These are phyloP conservation scores for Phortica okadai DNA, from an alignment of 2,888 invertebrate genomes.

Conservation along the genomic window DNA sequence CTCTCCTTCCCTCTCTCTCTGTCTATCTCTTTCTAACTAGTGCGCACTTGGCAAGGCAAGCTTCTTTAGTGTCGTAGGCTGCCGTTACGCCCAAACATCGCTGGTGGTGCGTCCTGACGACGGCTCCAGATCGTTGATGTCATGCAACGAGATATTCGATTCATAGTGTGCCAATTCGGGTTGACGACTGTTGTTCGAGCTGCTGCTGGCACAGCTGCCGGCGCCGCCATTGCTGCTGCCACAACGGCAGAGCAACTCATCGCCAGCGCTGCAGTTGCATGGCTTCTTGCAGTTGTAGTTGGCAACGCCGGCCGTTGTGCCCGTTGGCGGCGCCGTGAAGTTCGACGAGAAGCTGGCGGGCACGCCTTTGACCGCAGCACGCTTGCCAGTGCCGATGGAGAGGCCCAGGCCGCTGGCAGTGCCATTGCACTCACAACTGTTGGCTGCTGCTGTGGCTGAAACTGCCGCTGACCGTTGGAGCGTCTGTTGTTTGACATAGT, in stretches of 20 bases:
- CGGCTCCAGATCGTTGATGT: constrained; percentile 62
- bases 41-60: background rate
- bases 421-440: constrained; percentile 67
- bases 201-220: constrained; percentile 70
- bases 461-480: constrained; percentile 39
- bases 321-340: constrained; percentile 62
- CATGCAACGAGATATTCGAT: constrained; percentile 71
- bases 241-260: constrained; percentile 63
- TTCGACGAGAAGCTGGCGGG: constrained; percentile 74
- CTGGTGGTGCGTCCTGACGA: constrained; percentile 47
- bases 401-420: constrained; percentile 47
- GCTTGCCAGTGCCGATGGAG: constrained; percentile 29
- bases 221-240: constrained; percentile 63
- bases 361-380: constrained; percentile 47
- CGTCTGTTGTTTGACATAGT: constrained; percentile 66
- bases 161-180: constrained; percentile 71
- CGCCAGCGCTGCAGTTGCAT: constrained; percentile 66
- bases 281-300: constrained; percentile 73
- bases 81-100: constrained; percentile 73
- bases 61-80: constrained; percentile 35
- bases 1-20: background rate
- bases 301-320: constrained; percentile 42
- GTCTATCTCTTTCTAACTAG: background rate
- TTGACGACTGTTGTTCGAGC: constrained; percentile 66
- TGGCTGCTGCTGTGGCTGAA: constrained; percentile 12